Base-by-base conservation (phyloP, 2,888 invertebrate species). In the Clistopyga incitator region DNA sequence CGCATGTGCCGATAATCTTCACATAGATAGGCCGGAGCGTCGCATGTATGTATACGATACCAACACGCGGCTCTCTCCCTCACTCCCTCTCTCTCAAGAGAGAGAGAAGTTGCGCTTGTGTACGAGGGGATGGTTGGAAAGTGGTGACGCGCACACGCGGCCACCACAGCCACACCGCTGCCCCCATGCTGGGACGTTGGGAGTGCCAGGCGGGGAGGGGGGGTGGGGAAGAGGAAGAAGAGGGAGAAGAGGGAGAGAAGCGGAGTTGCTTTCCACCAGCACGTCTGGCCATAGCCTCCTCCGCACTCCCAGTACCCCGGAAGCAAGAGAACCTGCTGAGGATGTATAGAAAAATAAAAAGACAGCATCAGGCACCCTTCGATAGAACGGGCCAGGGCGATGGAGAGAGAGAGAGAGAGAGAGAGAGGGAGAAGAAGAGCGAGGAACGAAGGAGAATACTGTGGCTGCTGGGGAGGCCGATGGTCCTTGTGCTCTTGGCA, bases 1-100 rank as follows among this genome's bases (percentile, higher is more conserved):
- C 92, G 92, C 92, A 92, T 92, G 92, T 92, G 92, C 92, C 92
- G 89, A 92, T 92, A 92, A 92, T 92, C 92, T 89, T 88, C 89
- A 86, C 77, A 77, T 83, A 86, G 88, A 78, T 86, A 82, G 82
- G 68, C n/a, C n/a, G 38, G 61, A 61, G 18, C 61, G 61, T 61
- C 61, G 29, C 20, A 38, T 38, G 61, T 56, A 64, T 45, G 47
- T 25, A 74, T 42, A 50, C 25, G 50, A 72, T 47, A 71, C 52
- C 23, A 42, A 75, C 64, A 42, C 56, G 52, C 13, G 3, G 25
- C 64, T 47, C n/a, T n/a, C n/a, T n/a, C n/a, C n/a, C n/a, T n/a
- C n/a, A n/a, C n/a, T n/a, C n/a, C n/a, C n/a, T n/a, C n/a, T n/a
- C n/a, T n/a, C 25, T 25, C 8, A 10, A 59, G 18, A 52, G 25